Conservation (phyloP, 2,113 vertebrate species). For the Fulica atra region DNA sequence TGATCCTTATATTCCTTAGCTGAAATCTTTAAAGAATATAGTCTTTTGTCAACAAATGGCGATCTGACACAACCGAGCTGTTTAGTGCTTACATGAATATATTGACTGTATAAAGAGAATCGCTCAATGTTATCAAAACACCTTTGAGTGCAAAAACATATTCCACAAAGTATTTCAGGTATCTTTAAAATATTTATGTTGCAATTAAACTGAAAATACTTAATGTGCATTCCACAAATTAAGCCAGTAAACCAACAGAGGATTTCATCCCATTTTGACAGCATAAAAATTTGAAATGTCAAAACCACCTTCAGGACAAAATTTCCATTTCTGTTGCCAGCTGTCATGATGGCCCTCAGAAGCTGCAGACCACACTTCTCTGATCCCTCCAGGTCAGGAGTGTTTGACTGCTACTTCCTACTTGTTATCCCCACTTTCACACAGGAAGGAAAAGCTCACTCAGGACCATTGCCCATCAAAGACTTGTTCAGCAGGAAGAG, state of each 20-base stretch:
- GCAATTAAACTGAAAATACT: constrained; percentile 12
- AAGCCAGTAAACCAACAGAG: neutral
- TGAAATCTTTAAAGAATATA: neutral
- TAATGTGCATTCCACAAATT: neutral
- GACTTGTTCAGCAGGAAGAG: neutral
- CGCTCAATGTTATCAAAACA: neutral
- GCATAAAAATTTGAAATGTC: neutral
- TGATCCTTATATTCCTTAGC: neutral
- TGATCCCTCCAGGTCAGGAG: constrained; percentile 18
- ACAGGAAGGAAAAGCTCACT: neutral
- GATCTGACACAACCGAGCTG: neutral
- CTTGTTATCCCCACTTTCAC: neutral
- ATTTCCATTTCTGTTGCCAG: constrained; percentile 4
- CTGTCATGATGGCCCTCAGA: neutral
- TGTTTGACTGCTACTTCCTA: neutral
- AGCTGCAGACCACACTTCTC: neutral
- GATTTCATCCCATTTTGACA: constrained; percentile 2
- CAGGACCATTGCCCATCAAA: neutral
- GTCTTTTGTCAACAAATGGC: neutral
- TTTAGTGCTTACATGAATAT: neutral
- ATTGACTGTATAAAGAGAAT: neutral
- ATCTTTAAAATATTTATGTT: constrained; percentile 29
- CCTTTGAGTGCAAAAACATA: neutral
- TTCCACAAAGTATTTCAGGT: constrained; percentile 1
- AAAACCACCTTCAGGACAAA: neutral